A percentile compares a stretch with the other conserved stretches of the same genome.
These are phyloP conservation scores for Synergus umbraculus DNA, from an alignment of 2,888 invertebrate species.

Conservation along the genomic window DNA sequence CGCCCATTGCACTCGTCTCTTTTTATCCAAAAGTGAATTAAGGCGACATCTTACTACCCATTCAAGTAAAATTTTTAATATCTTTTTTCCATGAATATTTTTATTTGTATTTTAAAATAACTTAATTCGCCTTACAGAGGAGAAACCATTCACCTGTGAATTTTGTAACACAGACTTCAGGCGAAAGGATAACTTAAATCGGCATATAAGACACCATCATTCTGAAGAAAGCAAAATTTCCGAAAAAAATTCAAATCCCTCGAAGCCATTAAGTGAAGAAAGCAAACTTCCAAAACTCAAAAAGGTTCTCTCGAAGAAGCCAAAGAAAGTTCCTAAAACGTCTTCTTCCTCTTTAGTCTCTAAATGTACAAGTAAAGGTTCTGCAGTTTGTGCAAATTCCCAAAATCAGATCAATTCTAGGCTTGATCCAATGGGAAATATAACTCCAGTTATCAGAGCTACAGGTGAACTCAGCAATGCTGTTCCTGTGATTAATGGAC, in stretches of 20 bases:
- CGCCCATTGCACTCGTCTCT: conserved; percentile 73
- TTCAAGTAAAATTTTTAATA: conserved; percentile 65
- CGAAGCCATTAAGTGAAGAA: conserved; percentile 42
- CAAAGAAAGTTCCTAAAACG: conserved; percentile 50
- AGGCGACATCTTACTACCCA: conserved; percentile 75
- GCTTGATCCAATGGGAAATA: conserved; percentile 68
- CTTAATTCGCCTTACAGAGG: conserved; percentile 77
- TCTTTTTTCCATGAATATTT: background rate
- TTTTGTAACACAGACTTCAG: conserved; percentile 85
- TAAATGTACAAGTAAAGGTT: conserved; percentile 55
- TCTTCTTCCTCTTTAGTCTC: conserved; percentile 14
- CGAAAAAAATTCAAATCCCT: background rate
- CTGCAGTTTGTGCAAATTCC: conserved; percentile 57
- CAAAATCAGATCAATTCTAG: conserved; percentile 67
- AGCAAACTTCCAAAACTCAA: conserved; percentile 40
- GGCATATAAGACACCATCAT: conserved; percentile 88
- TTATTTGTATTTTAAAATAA: background rate
- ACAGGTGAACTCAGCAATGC: conserved; percentile 72
- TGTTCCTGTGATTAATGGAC: conserved; percentile 79
- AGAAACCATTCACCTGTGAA: conserved; percentile 85
- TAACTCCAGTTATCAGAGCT: conserved; percentile 69
- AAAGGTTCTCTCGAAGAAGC: conserved; percentile 52
- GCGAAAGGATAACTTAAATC: conserved; percentile 87
- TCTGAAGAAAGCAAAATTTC: conserved; percentile 75
- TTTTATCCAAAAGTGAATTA: conserved; percentile 76